phyloP scores from a whole-genome alignment of 2,888 invertebrate species.

The Geotrupes spiniger region DNA sequence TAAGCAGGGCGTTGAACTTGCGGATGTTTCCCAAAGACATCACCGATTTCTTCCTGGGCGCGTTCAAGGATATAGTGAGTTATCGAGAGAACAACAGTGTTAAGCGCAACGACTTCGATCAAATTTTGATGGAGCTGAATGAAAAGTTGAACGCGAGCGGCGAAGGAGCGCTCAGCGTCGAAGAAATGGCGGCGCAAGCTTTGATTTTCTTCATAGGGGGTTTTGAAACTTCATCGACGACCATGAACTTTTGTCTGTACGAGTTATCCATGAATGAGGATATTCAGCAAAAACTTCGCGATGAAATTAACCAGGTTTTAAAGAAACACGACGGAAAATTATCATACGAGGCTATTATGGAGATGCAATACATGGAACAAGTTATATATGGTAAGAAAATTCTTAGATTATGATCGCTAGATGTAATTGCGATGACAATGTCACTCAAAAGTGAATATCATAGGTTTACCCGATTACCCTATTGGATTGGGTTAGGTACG shows the following conservation, averaged over 20 bases:
- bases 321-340: constrained; percentile 37
- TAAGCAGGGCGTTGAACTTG: constrained; percentile 21
- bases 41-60: too few relatives aligned
- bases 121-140: constrained; percentile 39
- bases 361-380: constrained; percentile 51
- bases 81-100: constrained; percentile 30
- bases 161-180: constrained; percentile 27
- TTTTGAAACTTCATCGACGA: constrained; percentile 60
- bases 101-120: constrained; percentile 45
- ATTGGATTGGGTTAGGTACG: too few relatives aligned
- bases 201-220: constrained; percentile 60
- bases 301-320: constrained; percentile 44
- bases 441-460: too few relatives aligned
- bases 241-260: constrained; percentile 56
- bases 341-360: constrained; percentile 48
- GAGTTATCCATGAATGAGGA: constrained; percentile 51
- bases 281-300: constrained; percentile 48
- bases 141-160: too few relatives aligned
- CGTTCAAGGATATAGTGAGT: constrained; percentile 31
- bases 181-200: constrained; percentile 52
- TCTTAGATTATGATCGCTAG: too few relatives aligned
- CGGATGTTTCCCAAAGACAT: constrained; percentile 31
- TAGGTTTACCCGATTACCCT: not conserved
- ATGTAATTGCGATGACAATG: too few relatives aligned
- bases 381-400: constrained; percentile 31